Percentiles rank a stretch among this genome's conserved stretches.
Evolutionary conservation across 2,888 invertebrate genomes (phyloP).

Genomic region (Morinoia aosen): DNA sequence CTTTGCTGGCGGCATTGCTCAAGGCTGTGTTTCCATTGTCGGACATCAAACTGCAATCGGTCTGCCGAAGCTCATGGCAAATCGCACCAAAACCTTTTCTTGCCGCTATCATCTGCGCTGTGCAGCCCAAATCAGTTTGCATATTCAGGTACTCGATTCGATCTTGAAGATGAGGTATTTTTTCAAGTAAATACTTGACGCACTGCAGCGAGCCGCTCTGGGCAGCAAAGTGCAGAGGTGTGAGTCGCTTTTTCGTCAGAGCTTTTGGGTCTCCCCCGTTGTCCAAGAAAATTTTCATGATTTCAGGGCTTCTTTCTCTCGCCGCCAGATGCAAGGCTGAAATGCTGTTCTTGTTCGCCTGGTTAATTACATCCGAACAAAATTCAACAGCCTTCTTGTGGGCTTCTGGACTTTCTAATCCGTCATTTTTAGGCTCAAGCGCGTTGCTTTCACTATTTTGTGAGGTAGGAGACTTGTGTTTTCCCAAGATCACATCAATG

Average conservation of each 20-base stretch:
- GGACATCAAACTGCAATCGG: conserved; percentile 57
- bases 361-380: conserved; percentile 8
- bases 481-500: no score
- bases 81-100: conserved; percentile 58
- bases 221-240: conserved; percentile 60
- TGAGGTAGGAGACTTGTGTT: neutral
- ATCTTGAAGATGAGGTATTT: conserved; percentile 20
- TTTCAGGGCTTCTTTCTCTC: conserved; percentile 57
- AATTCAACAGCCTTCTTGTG: neutral
- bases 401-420: neutral
- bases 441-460: neutral
- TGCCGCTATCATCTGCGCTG: conserved; percentile 63
- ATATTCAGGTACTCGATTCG: conserved; percentile 1
- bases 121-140: conserved; percentile 55
- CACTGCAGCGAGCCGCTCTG: conserved; percentile 54
- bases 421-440: neutral
- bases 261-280: conserved; percentile 58
- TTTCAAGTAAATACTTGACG: conserved; percentile 56
- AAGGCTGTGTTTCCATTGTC: conserved; percentile 60
- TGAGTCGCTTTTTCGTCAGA: conserved; percentile 47
- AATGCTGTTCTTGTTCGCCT: neutral
- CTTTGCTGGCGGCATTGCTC: conserved; percentile 60
- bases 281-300: conserved; percentile 55
- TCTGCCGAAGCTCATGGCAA: conserved; percentile 55
- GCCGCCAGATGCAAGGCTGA: conserved; percentile 22